Conservation (phyloP, 2,113 vertebrate species). For the Athene noctua region DNA sequence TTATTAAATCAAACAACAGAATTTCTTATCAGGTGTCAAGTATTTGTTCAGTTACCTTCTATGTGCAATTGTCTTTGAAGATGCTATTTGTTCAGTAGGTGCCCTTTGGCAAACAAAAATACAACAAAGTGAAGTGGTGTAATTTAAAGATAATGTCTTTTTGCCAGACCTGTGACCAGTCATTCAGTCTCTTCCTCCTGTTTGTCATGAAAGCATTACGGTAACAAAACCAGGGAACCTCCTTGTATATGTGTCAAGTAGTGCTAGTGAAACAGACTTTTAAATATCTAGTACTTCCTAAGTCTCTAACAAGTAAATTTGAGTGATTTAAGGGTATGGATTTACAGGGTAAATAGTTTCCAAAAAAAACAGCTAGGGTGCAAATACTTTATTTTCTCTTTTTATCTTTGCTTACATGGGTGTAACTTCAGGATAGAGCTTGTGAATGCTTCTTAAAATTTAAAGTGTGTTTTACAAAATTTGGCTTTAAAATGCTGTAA, state of each 20-base stretch:
- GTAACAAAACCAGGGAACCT: not conserved
- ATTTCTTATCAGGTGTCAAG: not conserved
- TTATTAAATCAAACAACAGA: not conserved
- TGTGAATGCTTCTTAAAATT: not conserved
- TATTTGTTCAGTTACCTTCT: not conserved
- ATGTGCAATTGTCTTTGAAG: not conserved
- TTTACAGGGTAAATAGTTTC: not conserved
- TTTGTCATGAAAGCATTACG: not conserved
- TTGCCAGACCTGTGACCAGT: not conserved
- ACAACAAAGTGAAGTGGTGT: not conserved
- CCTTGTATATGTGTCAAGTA: not conserved
- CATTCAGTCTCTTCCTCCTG: not conserved
- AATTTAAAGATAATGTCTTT: slow-evolving; percentile 2
- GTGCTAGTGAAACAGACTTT: not conserved
- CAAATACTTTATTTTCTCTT: not conserved
- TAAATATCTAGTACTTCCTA: not conserved
- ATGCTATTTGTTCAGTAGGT: not conserved
- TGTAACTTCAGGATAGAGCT: not conserved
- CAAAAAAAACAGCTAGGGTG: not conserved
- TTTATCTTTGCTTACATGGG: not conserved
- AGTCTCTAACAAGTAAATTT: not conserved
- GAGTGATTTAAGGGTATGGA: not conserved
- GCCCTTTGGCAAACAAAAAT: not conserved
- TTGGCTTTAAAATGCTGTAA: not conserved
- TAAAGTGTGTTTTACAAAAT: not conserved